phyloP scores from a whole-genome alignment of 2,888 invertebrate species.

The Drosophila ezoana region DNA sequence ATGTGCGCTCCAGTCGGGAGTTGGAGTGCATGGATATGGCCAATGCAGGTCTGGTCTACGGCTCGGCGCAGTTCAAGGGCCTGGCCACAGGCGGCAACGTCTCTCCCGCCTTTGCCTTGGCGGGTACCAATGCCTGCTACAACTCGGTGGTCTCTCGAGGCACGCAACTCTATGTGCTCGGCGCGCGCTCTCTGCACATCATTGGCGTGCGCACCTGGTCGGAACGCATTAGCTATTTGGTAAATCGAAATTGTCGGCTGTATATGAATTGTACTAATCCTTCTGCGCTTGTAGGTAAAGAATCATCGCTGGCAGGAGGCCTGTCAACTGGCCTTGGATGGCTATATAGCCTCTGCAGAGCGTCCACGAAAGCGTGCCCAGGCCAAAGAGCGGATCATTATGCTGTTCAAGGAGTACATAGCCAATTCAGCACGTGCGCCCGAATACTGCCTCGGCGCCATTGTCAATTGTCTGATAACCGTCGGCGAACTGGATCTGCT shows the following conservation, averaged over 20 bases:
- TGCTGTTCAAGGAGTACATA: slow-evolving; percentile 85
- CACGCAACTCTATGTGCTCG: slow-evolving; percentile 90
- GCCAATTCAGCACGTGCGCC: slow-evolving; percentile 83
- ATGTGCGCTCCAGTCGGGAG: slow-evolving; percentile 95
- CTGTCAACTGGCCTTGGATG: slow-evolving; percentile 86
- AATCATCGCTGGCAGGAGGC: slow-evolving; percentile 87
- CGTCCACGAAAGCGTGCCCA: slow-evolving; percentile 84
- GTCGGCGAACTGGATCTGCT: slow-evolving; percentile 86
- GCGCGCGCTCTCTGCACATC: slow-evolving; percentile 87
- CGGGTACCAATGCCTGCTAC: slow-evolving; percentile 89
- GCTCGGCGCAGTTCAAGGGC: slow-evolving; percentile 94
- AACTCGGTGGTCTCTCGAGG: slow-evolving; percentile 89
- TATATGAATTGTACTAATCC: background rate
- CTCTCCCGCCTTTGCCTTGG: slow-evolving; percentile 87
- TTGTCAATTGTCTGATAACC: slow-evolving; percentile 83
- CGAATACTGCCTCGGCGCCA: slow-evolving; percentile 84
- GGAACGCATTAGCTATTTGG: slow-evolving; percentile 88
- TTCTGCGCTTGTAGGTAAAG: slow-evolving; percentile 75
- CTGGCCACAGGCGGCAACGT: slow-evolving; percentile 98
- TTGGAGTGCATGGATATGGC: slow-evolving; percentile 93
- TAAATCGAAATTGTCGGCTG: slow-evolving; percentile 59
- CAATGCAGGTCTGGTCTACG: slow-evolving; percentile 92
- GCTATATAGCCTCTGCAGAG: slow-evolving; percentile 82
- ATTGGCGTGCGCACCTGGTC: slow-evolving; percentile 88
- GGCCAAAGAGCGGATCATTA: slow-evolving; percentile 84